Evolutionary conservation across 35 echinoderm and acorn worm species (phyloP).

Genomic region (Nesometra sesokonis): DNA sequence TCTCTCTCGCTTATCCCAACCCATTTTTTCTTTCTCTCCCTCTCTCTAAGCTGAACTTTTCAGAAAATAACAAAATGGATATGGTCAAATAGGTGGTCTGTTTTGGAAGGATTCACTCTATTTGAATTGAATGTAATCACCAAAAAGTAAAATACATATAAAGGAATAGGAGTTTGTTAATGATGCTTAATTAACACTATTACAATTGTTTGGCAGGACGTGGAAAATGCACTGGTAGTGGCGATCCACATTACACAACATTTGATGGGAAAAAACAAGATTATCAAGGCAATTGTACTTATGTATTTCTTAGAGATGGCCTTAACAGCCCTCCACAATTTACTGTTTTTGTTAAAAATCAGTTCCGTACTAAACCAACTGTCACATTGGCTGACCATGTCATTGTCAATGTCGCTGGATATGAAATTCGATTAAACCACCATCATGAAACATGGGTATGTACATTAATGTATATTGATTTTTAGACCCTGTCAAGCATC

Average conservation of each 20-base stretch:
- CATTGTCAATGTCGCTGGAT: background rate
- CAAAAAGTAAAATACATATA: too few species aligned
- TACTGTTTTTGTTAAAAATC: background rate
- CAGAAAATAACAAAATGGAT: too few species aligned
- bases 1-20: too few species aligned
- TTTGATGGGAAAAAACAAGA: background rate
- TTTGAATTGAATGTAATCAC: too few species aligned
- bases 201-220: background rate
- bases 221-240: background rate
- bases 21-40: too few species aligned
- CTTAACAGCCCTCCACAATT: background rate
- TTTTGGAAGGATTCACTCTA: too few species aligned
- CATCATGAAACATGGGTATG: background rate
- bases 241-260: constrained; percentile 14
- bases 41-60: too few species aligned
- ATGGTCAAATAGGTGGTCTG: too few species aligned
- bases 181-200: too few species aligned
- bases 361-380: background rate
- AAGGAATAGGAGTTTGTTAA: too few species aligned
- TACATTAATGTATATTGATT: background rate
- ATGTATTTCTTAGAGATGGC: background rate
- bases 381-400: background rate
- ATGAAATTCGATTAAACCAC: background rate
- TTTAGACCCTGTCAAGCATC: too few species aligned
- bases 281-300: constrained; percentile 8